These are phyloP conservation scores for Drosophila albomicans DNA, from an alignment of 1,140 invertebrate species.

Conservation along the genomic window DNA sequence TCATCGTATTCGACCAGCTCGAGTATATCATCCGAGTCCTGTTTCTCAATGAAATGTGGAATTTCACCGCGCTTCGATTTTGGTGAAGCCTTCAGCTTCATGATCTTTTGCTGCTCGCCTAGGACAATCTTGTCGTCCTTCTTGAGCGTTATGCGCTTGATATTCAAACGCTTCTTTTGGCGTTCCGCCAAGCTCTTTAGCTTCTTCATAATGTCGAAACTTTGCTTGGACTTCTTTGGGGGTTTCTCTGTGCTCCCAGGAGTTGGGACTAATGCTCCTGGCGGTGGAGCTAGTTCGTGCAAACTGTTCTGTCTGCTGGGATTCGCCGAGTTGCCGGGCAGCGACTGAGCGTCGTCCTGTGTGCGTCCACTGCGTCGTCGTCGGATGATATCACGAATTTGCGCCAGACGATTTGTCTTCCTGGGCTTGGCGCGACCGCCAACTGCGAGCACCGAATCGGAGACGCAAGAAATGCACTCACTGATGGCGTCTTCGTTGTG, in stretches of 20 bases:
- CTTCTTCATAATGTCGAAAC: constrained; percentile 87
- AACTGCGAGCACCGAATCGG: constrained; percentile 77
- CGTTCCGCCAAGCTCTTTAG: constrained; percentile 87
- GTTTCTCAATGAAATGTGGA: constrained; percentile 83
- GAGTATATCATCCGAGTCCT: constrained; percentile 83
- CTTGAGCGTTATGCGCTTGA: constrained; percentile 86
- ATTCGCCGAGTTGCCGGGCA: constrained; percentile 74
- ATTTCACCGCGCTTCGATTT: constrained; percentile 81
- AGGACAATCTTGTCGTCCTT: constrained; percentile 81
- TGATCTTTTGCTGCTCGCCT: constrained; percentile 79
- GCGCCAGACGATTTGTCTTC: constrained; percentile 67
- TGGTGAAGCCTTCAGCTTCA: constrained; percentile 79
- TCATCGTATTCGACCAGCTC: constrained; percentile 84
- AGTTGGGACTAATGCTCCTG: constrained; percentile 58
- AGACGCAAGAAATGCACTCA: constrained; percentile 83
- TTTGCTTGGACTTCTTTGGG: constrained; percentile 67
- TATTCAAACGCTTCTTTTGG: constrained; percentile 86
- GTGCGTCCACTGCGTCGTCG: constrained; percentile 73
- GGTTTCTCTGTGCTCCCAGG: constrained; percentile 43
- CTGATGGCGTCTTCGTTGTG: constrained; percentile 78
- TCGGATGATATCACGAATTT: constrained; percentile 65
- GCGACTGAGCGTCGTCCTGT: constrained; percentile 79
- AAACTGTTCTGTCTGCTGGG: constrained; percentile 71
- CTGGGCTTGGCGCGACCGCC: constrained; percentile 67
- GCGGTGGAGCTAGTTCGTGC: constrained; percentile 72